phyloP scores from a whole-genome alignment of 2,797 vertebrate genomes.

The Scleropages formosus region DNA sequence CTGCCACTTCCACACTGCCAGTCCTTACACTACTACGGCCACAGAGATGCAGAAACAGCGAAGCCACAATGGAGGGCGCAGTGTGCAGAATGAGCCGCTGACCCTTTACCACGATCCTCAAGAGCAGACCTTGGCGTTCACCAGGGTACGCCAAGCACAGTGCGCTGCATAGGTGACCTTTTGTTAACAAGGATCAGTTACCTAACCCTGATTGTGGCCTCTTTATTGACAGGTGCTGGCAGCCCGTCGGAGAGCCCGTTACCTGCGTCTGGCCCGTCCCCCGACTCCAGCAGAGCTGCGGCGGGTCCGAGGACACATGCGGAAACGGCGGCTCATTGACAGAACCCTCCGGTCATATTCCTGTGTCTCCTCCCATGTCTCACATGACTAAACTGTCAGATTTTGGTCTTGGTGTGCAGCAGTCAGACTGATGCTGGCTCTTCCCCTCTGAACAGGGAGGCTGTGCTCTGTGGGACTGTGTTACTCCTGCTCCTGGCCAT shows the following conservation, averaged over 20 bases:
- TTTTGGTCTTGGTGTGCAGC: not conserved
- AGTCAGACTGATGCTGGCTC: not conserved
- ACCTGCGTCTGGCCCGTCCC: slow-evolving; percentile 63
- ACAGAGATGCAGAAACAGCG: slow-evolving; percentile 41
- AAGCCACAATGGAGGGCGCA: slow-evolving; percentile 21
- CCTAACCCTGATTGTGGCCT: not conserved
- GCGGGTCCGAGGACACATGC: slow-evolving; percentile 45
- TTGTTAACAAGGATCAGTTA: not conserved
- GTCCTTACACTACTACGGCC: slow-evolving; percentile 38
- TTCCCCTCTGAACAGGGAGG: slow-evolving; percentile 56
- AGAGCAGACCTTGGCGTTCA: slow-evolving; percentile 35
- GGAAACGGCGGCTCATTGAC: slow-evolving; percentile 50
- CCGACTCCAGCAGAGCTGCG: slow-evolving; percentile 59
- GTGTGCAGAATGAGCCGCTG: not conserved
- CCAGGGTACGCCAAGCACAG: slow-evolving; percentile 56
- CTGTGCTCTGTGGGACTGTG: slow-evolving; percentile 51
- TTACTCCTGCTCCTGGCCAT: slow-evolving; percentile 63
- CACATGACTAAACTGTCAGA: not conserved
- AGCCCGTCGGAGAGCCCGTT: slow-evolving; percentile 64
- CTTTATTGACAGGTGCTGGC: slow-evolving; percentile 60
- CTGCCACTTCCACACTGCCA: slow-evolving; percentile 47
- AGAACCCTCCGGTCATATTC: slow-evolving; percentile 60
- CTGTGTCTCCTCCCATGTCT: not conserved
- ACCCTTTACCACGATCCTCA: slow-evolving; percentile 21
- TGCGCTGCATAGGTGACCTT: not conserved